Conservation (phyloP, 2,888 invertebrate species). For the Hemistola chrysoprasaria region DNA sequence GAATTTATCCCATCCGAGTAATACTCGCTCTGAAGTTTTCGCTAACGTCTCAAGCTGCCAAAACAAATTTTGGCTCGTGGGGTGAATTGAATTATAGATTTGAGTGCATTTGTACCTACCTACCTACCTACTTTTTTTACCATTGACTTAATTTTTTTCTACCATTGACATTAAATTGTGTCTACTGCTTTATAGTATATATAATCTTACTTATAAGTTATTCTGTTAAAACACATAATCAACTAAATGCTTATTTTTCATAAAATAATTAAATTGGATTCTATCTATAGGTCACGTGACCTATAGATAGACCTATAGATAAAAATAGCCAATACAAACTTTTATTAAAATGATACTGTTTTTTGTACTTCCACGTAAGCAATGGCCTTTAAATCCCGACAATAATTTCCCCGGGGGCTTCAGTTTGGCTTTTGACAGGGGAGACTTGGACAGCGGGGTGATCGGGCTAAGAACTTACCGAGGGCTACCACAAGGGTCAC, state of each 20-base stretch:
- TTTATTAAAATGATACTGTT: slow-evolving; percentile 69
- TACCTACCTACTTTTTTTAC: no score
- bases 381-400: slow-evolving; percentile 82
- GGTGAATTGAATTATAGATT: slow-evolving; percentile 58
- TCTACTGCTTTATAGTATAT: no score
- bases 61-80: slow-evolving; percentile 58
- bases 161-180: no score
- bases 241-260: no score
- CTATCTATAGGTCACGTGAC: slow-evolving; percentile 55
- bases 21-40: slow-evolving; percentile 50
- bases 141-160: no score
- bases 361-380: slow-evolving; percentile 74
- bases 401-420: slow-evolving; percentile 79
- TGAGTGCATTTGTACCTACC: slow-evolving; percentile 31
- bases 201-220: no score
- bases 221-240: no score
- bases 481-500: slow-evolving; percentile 69
- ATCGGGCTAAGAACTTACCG: slow-evolving; percentile 64
- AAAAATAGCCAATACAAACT: slow-evolving; percentile 55
- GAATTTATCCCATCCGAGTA: slow-evolving; percentile 66
- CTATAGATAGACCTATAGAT: slow-evolving; percentile 49
- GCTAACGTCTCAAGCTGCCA: slow-evolving; percentile 46
- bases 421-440: slow-evolving; percentile 76
- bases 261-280: slow-evolving; percentile 6
- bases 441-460: slow-evolving; percentile 72